A percentile compares a stretch with the other conserved stretches of the same genome.
Evolutionary conservation across 2,888 invertebrate genomes (phyloP).

Genomic region (Rhyacophila evoluta): DNA sequence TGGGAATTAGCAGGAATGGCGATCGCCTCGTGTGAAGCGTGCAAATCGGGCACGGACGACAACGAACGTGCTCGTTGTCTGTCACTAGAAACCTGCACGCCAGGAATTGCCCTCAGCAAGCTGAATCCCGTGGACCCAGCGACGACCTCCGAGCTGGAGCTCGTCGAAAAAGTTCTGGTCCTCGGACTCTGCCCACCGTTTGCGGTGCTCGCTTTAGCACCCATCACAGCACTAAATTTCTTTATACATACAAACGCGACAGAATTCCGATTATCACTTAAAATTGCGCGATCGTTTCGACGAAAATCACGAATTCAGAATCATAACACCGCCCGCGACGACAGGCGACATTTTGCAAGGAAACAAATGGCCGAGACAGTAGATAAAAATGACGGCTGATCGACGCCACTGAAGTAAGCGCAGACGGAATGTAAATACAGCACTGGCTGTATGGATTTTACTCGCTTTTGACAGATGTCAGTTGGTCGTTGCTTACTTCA

Average conservation of each 20-base stretch:
- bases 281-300: conserved; percentile 31
- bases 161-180: conserved; percentile 81
- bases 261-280: conserved; percentile 34
- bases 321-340: conserved; percentile 47
- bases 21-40: conserved; percentile 72
- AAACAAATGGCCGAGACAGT: conserved; percentile 50
- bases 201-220: conserved; percentile 87
- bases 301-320: conserved; percentile 47
- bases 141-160: conserved; percentile 77
- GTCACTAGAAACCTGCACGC: conserved; percentile 80
- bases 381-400: conserved; percentile 53
- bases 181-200: conserved; percentile 81
- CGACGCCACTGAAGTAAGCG: conserved; percentile 42
- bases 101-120: conserved; percentile 77
- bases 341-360: conserved; percentile 50
- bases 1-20: conserved; percentile 75
- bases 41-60: conserved; percentile 82
- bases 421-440: conserved; percentile 49
- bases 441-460: conserved; percentile 46
- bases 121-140: conserved; percentile 75
- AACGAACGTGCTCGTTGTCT: conserved; percentile 86
- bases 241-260: conserved; percentile 49
- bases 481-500: conserved; percentile 42
- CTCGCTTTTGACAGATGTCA: conserved; percentile 48
- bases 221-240: conserved; percentile 70